A percentile compares a stretch with the other conserved stretches of the same genome.
Evolutionary conservation across 2,797 vertebrate genomes (phyloP).

Genomic region (Pteropus rufus): DNA sequence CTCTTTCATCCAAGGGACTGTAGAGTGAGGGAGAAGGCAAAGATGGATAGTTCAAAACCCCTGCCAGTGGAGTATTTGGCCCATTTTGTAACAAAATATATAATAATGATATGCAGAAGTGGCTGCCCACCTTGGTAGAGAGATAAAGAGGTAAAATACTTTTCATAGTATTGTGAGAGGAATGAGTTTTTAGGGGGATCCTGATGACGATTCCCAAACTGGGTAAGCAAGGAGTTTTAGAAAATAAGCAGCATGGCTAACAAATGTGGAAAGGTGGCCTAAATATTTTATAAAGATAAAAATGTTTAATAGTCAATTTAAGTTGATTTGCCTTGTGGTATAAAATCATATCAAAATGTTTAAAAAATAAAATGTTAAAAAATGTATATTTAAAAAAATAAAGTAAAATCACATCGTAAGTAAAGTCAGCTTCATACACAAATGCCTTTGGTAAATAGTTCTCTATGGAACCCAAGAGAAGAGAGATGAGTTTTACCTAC

Average conservation of each 20-base stretch:
- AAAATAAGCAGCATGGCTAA: background rate
- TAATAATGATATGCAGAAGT: background rate
- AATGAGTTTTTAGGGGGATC: background rate
- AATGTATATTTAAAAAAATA: background rate
- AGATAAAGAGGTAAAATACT: background rate
- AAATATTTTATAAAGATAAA: background rate
- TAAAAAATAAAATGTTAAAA: no score
- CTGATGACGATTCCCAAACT: background rate
- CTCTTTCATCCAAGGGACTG: background rate
- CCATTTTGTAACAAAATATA: slow-evolving; percentile 5
- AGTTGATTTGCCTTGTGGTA: background rate
- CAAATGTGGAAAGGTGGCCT: background rate
- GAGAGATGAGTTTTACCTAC: background rate
- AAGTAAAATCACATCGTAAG: background rate
- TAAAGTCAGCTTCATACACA: background rate
- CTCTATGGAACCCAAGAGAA: background rate
- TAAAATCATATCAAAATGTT: background rate
- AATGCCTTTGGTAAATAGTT: background rate
- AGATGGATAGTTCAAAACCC: background rate
- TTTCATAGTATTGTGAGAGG: background rate
- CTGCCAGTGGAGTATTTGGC: background rate
- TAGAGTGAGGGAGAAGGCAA: background rate
- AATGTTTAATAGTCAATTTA: background rate
- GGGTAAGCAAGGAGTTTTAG: background rate
- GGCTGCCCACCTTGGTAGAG: background rate